Base-by-base conservation (phyloP, 2,888 invertebrate genomes). In the Embidobia sp. region DNA sequence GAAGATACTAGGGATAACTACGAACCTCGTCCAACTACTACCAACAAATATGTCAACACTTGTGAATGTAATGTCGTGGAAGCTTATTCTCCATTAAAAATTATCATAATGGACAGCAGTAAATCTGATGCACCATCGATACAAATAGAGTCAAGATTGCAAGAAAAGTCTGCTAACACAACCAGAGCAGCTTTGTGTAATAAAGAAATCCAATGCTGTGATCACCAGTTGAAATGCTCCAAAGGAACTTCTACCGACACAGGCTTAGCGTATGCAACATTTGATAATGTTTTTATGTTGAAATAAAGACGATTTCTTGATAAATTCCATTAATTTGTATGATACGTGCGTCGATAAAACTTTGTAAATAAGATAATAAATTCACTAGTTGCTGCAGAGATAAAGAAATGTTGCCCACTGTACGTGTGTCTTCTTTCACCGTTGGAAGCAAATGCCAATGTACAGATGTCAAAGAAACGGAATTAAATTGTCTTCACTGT, bases 81-180 rank as follows among this genome's bases (percentile, higher is more conserved):
- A 69, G 15, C 63, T 11, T 42, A 16, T 15, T 42, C 75, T 26
- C 75, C 75, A 7, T 10, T 75, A 11, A 75, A 75, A 49, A 75
- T 75, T 16, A 69, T 75, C 53, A 75, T 75, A 33, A 49, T 69
- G 42, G 69, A 51, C 13, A 35, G 26, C 11, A 53, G 61, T 5
- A 73, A 73, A 40, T 2, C 10, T 1, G 15, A 48, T 3, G 2
- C 15, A n/a, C 5, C 63, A 42, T n/a, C 33, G 7, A 27, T 48
- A 16, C 29, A 61, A 6, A 40, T 15, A 7, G 63, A 55, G n/a
- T 19, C 15, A 1, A 61, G 33, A 35, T 18, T 19, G 3, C 15
- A 40, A 57, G 29, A 35, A 27, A 59, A 46, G 27, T 29, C 44
- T 11, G 10, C 16, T 35, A 59, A 44, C 7, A 59, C 46, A 13